phyloP scores from a whole-genome alignment of 2,113 vertebrate genomes.

The Scytalopus superciliaris region DNA sequence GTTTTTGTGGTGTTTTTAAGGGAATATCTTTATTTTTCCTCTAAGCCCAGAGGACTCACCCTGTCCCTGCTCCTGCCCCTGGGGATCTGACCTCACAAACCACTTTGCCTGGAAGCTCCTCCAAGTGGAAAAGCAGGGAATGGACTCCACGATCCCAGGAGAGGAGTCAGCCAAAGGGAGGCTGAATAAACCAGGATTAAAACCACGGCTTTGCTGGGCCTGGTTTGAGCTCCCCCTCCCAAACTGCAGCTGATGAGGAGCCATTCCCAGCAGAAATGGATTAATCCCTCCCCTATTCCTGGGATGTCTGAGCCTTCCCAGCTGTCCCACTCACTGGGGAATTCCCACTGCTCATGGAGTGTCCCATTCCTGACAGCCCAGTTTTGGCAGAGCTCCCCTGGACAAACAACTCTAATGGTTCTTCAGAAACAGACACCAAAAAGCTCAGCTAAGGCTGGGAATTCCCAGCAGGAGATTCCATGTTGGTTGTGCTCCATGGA shows the following conservation, averaged over 20 bases:
- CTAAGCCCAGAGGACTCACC: background rate
- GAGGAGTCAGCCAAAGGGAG: background rate
- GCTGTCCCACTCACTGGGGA: background rate
- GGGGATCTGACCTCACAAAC: background rate
- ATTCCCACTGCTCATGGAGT: background rate
- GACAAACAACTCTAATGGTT: background rate
- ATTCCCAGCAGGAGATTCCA: too few species aligned
- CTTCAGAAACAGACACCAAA: background rate
- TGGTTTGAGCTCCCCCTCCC: background rate
- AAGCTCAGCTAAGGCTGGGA: too few species aligned
- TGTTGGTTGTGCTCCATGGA: too few species aligned
- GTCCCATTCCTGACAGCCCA: background rate
- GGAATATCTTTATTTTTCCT: background rate
- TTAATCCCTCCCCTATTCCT: background rate
- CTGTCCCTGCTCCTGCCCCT: background rate
- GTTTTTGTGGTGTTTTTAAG: too few species aligned
- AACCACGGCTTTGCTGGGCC: background rate
- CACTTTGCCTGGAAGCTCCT: background rate
- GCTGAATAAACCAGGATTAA: background rate
- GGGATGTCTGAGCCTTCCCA: background rate
- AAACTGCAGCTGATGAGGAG: background rate
- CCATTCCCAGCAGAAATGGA: background rate
- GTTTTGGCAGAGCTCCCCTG: background rate
- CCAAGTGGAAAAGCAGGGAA: background rate
- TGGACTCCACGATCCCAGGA: background rate